Evolutionary conservation across 2,797 vertebrate species (phyloP).

Genomic region (Rhabdophis nuchalis): DNA sequence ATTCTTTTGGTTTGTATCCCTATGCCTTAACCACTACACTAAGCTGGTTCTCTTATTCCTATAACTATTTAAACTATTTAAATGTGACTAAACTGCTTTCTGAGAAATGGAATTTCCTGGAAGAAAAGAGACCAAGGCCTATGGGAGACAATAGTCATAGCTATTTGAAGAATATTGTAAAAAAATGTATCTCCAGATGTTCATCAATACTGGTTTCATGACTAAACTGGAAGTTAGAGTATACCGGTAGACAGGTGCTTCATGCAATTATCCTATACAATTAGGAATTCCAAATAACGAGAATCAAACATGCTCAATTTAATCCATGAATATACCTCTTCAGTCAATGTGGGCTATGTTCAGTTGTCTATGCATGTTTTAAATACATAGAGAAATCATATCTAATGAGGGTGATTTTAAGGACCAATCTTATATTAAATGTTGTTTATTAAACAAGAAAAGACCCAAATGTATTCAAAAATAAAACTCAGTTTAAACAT

Average conservation of each 20-base stretch:
- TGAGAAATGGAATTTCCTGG: neutral
- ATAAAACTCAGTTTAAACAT: neutral
- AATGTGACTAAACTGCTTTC: neutral
- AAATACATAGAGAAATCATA: neutral
- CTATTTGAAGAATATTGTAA: neutral
- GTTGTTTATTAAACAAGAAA: neutral
- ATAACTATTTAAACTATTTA: neutral
- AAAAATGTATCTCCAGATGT: neutral
- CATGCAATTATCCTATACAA: neutral
- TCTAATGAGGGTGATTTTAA: neutral
- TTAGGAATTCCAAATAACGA: neutral
- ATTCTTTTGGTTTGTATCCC: neutral
- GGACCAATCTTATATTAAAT: neutral
- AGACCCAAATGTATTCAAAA: no score
- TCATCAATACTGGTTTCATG: neutral
- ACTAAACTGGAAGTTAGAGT: neutral
- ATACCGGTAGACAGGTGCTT: neutral
- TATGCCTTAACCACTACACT: neutral
- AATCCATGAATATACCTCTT: neutral
- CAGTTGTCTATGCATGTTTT: neutral
- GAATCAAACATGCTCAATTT: neutral
- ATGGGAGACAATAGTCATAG: neutral
- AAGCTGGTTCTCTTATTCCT: neutral
- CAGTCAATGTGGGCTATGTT: neutral
- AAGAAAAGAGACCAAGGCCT: neutral